Base-by-base conservation (phyloP, 2,888 invertebrate species). In the Pterobdella sp. region DNA sequence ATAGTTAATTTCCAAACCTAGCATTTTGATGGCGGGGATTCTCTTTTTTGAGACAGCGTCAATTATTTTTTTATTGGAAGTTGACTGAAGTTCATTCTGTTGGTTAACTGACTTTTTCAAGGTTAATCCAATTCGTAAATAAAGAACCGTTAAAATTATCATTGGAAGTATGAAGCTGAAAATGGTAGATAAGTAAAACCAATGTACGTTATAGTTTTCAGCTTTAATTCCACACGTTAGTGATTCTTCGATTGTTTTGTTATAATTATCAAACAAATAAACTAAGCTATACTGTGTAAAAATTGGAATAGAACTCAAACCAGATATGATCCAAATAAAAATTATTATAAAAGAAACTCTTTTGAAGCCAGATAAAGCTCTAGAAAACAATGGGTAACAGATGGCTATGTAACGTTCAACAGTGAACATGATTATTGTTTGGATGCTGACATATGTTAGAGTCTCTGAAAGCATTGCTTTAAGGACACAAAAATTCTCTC, bases 111-210 rank as follows among this genome's bases (percentile, higher is more conserved):
- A 78, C 34, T 74, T 64, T 2, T 76, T 72, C n/a, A 83, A 80
- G 34, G 81, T 80, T 4, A 82, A 73, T 0, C 83, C 84, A 69
- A 85, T 85, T 36, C 82, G 75, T 22, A 81, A 79, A 81, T 93
- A 93, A 75, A 93, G 85, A 76, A 91, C 90, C 42, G 87, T 89
- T 81, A 93, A 92, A 75, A 92, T 86, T 42, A 90, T 90, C 91
- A 93, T 92, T 1, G 93, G 93, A 64, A 90, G 88, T 56, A 91
- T 88, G 82, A 93, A 93, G 84, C 93, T 92, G 79, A 92, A 85
- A 81, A 88, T 83, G 0, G 89, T 88, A 56, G 92, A 91, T 79
- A 91, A 88, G 80, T 90, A 77, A 72, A 79, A 79, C 22, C 75
- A 73, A 60, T 76, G 73, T 22, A 74, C 49, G 32, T 77, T 36